Conservation (phyloP, 2,797 vertebrate species). For the Brotula barbata region DNA sequence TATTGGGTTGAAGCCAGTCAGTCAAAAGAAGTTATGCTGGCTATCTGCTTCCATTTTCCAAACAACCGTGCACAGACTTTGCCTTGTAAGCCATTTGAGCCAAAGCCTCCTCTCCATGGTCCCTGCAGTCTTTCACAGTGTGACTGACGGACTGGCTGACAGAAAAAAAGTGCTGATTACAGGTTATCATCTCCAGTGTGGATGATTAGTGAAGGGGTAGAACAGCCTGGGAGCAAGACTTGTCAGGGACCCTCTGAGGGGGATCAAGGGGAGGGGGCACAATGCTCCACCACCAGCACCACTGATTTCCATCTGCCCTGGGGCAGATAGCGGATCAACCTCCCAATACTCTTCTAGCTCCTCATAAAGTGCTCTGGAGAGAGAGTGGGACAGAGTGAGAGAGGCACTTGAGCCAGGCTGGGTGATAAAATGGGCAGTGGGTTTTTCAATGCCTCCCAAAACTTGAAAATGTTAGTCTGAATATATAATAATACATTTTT, state of each 20-base stretch:
- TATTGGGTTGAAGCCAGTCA: slow-evolving; percentile 2
- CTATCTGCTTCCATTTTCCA: slow-evolving; percentile 9
- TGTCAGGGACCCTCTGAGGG: slow-evolving; percentile 53
- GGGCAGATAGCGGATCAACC: slow-evolving; percentile 36
- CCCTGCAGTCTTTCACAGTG: slow-evolving; percentile 25
- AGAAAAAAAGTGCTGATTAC: slow-evolving; percentile 62
- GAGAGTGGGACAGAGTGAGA: background rate
- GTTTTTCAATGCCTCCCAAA: background rate
- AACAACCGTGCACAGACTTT: slow-evolving; percentile 31
- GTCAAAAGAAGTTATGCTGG: background rate
- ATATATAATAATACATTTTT: too few species aligned
- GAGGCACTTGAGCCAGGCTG: background rate
- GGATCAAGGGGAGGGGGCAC: slow-evolving; percentile 41
- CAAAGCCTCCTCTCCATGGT: slow-evolving; percentile 2
- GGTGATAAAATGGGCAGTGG: background rate
- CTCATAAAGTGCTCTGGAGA: slow-evolving; percentile 21
- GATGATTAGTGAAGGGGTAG: slow-evolving; percentile 57
- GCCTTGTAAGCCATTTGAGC: slow-evolving; percentile 32
- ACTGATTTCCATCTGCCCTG: slow-evolving; percentile 30
- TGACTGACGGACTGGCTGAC: slow-evolving; percentile 51
- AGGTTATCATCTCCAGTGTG: slow-evolving; percentile 53
- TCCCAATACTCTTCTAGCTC: slow-evolving; percentile 18
- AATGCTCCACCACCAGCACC: slow-evolving; percentile 25
- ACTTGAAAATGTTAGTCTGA: too few species aligned
- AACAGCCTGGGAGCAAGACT: slow-evolving; percentile 35